Base-by-base conservation (phyloP, 1,140 invertebrate species). In the Aphidius gifuensis region DNA sequence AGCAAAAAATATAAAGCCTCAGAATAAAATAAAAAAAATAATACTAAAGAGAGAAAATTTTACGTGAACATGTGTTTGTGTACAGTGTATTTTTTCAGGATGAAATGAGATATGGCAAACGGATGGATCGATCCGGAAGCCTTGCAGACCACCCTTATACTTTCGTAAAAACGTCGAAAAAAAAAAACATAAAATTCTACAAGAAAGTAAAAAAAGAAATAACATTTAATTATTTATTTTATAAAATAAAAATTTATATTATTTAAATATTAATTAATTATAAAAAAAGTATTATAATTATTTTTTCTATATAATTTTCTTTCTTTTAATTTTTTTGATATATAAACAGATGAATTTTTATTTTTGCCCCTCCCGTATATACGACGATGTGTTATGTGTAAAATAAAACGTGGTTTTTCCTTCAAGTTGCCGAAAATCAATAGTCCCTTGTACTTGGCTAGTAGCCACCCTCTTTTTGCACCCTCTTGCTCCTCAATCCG, bases 371-470 rank as follows among this genome's bases (percentile, higher is more conserved):
- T 32, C 8, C 8, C 9, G 50, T 21, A 3, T 3, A 6, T 49
- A 7, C 21, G 51, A n/a, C 56, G 32, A 42, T 7, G 39, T 43
- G 16, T 16, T 16, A 16, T 16, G 16, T 5, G 38, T 21, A 42
- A 50, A 59, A 49, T 38, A 9, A n/a, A 7, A 11, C 40, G 58
- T 50, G 48, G 38, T 16, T 49, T 51, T 45, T 54, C 16, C 45
- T 61, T 40, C 23, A 53, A 54, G 32, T 47, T 45, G 23, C 60
- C 51, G 9, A 60, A 61, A 61, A 61, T 61, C 60, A 61, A 61
- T 61, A 61, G 45, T 53, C 60, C 58, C 58, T 9, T 51, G n/a
- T 51, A 50, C 46, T 39, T 58, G 32, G 59, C 47, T 38, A 51
- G 9, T 53, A 39, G 40, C 40, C 42, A 16, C 23, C 23, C 23